Base-by-base conservation (phyloP, 1,140 invertebrate genomes). In the Drosophila persimilis region DNA sequence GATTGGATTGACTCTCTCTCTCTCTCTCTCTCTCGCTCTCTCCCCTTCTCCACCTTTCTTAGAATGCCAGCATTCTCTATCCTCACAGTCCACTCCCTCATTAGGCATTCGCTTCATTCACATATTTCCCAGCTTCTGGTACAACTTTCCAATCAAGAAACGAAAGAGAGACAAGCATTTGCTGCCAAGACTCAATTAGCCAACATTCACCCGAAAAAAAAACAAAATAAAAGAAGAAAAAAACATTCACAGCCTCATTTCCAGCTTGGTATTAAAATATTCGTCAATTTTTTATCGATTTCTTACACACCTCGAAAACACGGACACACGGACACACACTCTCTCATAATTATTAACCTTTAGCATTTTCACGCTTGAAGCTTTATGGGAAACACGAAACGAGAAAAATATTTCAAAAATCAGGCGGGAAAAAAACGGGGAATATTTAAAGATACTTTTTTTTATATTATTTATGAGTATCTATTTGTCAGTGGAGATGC, bases 291-390 rank as follows among this genome's bases (percentile, higher is more conserved):
- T 84, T 64, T 86, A 59, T 62, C 66, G 52, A 85, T 80, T 80
- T 65, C 66, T 58, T 77, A 67, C 51, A 65, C 67, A 66, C 53
- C 35, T 39, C 35, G 35, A 39, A 35, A 9, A 35, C 9, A 51
- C 60, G 6, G 15, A 41, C 29, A 17, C 9, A 51, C 60, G 6
- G 15, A 15, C 1, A 65, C 2, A 5, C 3, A 5, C 51, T 46
- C 55, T 45, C 55, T 77, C 81, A 66, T 86, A 81, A 88, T 88
- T 86, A 88, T 86, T 88, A 81, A 86, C 81, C 81, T 86, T 86
- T 86, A 88, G 66, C 81, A 86, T 86, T 86, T 86, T 86, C 81
- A 86, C 81, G 83, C 81, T 74, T 81, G 77, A 64, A 39, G 55
- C 55, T 41, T 78, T 64, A 65, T 86, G 81, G 66, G 81, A 75